Conservation (phyloP, 2,888 invertebrate genomes). For the Heliconius aoede region DNA sequence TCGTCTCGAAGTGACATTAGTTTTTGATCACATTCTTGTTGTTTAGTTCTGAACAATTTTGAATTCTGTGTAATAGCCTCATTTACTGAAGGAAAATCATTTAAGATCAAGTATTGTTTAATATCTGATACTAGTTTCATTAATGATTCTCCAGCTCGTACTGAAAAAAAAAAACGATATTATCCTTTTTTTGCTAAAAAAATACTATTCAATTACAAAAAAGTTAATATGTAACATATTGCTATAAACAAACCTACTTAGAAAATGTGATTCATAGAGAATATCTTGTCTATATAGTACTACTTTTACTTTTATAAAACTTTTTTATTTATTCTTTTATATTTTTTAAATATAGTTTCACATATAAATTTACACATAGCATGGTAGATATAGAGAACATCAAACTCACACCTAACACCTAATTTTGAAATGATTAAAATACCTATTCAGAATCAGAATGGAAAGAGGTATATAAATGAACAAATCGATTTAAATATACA, state of each 20-base stretch:
- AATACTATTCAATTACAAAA: no score
- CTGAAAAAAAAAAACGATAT: constrained; percentile 75
- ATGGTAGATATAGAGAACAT: not conserved
- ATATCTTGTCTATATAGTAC: no score
- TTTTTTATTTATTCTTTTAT: no score
- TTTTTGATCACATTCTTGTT: constrained; percentile 96
- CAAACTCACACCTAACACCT: no score
- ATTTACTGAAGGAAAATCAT: constrained; percentile 99
- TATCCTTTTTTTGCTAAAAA: no score
- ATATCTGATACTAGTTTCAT: constrained; percentile 99
- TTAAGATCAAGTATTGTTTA: constrained; percentile 98
- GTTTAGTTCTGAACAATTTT: constrained; percentile 93
- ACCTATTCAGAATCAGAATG: not conserved
- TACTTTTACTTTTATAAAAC: no score
- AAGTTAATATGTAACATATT: not conserved
- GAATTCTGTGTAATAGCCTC: constrained; percentile 98
- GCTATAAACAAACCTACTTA: not conserved
- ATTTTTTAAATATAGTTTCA: no score
- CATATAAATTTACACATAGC: no score
- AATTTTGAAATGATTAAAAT: no score
- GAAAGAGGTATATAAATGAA: not conserved
- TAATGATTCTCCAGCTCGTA: constrained; percentile 97
- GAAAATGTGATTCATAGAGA: no score
- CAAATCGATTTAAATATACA: not conserved
- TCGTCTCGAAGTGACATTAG: constrained; percentile 96